These are phyloP conservation scores for Etheostoma nigrum DNA, from an alignment of 2,797 vertebrate genomes.

Conservation along the genomic window DNA sequence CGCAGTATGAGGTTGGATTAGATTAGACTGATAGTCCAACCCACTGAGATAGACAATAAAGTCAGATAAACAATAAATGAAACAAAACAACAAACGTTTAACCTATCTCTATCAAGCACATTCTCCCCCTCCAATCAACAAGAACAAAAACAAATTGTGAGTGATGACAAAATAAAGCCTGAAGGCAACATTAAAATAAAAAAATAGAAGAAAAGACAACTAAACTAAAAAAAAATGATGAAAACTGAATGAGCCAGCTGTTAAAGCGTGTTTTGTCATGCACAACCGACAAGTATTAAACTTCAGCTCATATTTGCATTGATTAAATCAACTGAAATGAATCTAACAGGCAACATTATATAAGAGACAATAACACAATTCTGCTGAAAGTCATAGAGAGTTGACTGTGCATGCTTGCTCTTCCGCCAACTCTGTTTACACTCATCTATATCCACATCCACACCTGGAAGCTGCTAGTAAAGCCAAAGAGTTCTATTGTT, in stretches of 20 bases:
- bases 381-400: conserved; percentile 47
- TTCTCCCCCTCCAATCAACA: background rate
- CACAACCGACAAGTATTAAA: conserved; percentile 60
- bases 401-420: conserved; percentile 42
- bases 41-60: background rate
- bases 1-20: background rate
- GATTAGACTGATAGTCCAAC: background rate
- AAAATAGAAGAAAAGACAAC: conserved; percentile 18
- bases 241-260: conserved; percentile 69
- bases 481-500: background rate
- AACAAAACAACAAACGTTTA: background rate
- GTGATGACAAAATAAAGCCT: conserved; percentile 26
- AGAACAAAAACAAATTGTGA: background rate
- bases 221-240: conserved; percentile 39
- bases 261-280: conserved; percentile 67
- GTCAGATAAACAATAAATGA: background rate
- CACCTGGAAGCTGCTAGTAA: conserved; percentile 48
- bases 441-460: conserved; percentile 41
- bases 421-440: conserved; percentile 34
- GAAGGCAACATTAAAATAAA: conserved; percentile 30
- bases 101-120: background rate
- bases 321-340: conserved; percentile 59
- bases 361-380: conserved; percentile 44
- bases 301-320: conserved; percentile 62
- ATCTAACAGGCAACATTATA: conserved; percentile 56